These are phyloP conservation scores for Cygnus atratus DNA, from an alignment of 2,113 vertebrate genomes.

Conservation along the genomic window DNA sequence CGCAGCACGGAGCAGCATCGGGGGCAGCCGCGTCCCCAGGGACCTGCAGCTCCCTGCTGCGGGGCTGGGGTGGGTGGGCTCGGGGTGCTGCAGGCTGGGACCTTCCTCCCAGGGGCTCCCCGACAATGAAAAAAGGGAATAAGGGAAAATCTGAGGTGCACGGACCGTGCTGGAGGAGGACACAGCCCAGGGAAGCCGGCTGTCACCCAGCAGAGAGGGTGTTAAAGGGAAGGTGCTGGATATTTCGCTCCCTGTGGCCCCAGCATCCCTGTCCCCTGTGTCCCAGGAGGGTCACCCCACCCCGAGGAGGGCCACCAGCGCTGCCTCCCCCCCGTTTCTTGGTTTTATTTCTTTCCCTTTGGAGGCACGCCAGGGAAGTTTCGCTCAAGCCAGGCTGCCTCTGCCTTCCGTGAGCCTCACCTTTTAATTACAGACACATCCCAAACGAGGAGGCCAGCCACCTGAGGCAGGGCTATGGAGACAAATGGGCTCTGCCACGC, in stretches of 20 bases:
- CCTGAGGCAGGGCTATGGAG: not conserved
- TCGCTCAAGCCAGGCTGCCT: not conserved
- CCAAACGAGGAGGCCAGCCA: not conserved
- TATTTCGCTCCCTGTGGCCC: not conserved
- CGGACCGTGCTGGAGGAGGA: not conserved
- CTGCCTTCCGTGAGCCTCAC: not conserved
- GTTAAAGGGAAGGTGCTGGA: not conserved
- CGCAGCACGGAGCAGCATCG: rapidly evolving
- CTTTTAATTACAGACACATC: not conserved
- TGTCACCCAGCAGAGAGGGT: not conserved
- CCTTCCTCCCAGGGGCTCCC: not conserved
- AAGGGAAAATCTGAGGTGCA: not conserved
- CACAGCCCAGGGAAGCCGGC: not conserved
- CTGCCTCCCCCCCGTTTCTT: rapidly evolving
- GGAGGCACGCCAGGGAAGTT: not conserved
- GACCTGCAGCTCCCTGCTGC: not conserved
- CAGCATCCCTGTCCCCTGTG: not conserved
- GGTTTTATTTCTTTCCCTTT: not conserved
- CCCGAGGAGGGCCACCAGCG: rapidly evolving
- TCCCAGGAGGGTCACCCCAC: not conserved
- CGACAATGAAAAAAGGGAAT: not conserved
- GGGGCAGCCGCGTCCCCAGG: not conserved
- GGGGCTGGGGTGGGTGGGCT: not conserved
- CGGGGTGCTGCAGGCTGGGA: not conserved
- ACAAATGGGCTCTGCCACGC: rapidly evolving